Evolutionary conservation across 2,113 vertebrate genomes (phyloP).

Genomic region (Opisthocomus hoazin): DNA sequence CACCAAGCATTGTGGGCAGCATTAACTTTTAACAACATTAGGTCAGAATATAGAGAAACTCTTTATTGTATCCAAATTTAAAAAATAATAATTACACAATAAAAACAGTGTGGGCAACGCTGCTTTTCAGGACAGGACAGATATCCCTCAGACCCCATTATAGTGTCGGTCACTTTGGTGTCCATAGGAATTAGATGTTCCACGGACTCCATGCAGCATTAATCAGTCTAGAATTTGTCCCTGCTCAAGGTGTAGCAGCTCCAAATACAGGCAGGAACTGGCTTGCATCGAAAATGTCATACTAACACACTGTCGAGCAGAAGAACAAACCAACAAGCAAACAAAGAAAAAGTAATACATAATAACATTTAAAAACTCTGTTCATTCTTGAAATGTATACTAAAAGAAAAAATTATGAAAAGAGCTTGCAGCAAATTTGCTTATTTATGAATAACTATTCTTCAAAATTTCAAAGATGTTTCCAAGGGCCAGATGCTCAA

Average conservation of each 20-base stretch:
- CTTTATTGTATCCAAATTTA: background rate
- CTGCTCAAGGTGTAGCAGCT: background rate
- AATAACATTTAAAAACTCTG: accelerated
- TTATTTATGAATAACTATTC: background rate
- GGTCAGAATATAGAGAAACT: background rate
- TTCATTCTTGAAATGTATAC: background rate
- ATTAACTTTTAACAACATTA: slow-evolving; percentile 4
- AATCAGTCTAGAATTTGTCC: slow-evolving; percentile 21
- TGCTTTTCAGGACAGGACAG: background rate
- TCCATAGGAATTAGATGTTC: background rate
- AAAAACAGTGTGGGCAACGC: background rate
- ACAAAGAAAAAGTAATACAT: background rate
- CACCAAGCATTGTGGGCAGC: background rate
- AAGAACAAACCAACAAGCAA: background rate
- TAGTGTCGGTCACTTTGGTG: background rate
- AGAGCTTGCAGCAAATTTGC: background rate
- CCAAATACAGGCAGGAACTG: background rate
- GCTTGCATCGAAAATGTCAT: background rate
- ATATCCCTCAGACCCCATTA: background rate
- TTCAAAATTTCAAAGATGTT: background rate
- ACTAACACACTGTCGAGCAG: background rate
- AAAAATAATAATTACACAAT: slow-evolving; percentile 7
- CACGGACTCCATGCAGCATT: background rate
- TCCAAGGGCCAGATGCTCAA: background rate
- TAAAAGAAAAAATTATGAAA: background rate